Percentiles rank a stretch among this genome's conserved stretches.
phyloP scores from a whole-genome alignment of 1,140 invertebrate genomes.

The Bombus confusus region DNA sequence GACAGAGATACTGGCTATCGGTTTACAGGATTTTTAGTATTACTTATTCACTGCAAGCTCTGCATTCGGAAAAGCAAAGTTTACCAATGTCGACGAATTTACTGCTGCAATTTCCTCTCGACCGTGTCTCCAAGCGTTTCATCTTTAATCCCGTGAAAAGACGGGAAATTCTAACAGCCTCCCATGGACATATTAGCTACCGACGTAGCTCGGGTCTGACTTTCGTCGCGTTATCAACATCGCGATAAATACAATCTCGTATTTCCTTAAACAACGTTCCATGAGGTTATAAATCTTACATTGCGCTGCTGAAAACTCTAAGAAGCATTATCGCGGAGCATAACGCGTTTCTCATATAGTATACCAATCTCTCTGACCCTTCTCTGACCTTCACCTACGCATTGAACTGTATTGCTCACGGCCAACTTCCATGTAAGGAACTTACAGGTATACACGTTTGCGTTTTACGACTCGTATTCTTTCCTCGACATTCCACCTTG shows the following conservation, averaged over 20 bases:
- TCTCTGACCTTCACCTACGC: slow-evolving; percentile 57
- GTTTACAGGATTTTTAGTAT: neutral
- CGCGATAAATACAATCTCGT: neutral
- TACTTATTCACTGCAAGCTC: neutral
- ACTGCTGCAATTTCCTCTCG: neutral
- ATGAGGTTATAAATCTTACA: no score
- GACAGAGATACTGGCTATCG: neutral
- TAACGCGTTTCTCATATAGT: slow-evolving; percentile 24
- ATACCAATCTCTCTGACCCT: slow-evolving; percentile 49
- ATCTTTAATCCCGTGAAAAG: neutral
- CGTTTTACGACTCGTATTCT: slow-evolving; percentile 10
- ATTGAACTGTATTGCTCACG: neutral
- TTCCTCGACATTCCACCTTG: neutral
- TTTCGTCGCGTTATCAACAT: neutral
- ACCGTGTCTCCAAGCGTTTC: neutral
- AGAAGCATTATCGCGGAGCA: neutral
- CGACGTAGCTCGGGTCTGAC: neutral
- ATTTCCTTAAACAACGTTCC: neutral
- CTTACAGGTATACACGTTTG: slow-evolving; percentile 13
- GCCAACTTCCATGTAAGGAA: slow-evolving; percentile 53
- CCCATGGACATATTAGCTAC: neutral
- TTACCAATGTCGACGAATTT: neutral
- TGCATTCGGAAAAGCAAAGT: neutral
- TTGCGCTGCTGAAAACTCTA: neutral
- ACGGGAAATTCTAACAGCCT: neutral